Conservation (phyloP, 2,797 vertebrate genomes). For the Podarcis siculus region DNA sequence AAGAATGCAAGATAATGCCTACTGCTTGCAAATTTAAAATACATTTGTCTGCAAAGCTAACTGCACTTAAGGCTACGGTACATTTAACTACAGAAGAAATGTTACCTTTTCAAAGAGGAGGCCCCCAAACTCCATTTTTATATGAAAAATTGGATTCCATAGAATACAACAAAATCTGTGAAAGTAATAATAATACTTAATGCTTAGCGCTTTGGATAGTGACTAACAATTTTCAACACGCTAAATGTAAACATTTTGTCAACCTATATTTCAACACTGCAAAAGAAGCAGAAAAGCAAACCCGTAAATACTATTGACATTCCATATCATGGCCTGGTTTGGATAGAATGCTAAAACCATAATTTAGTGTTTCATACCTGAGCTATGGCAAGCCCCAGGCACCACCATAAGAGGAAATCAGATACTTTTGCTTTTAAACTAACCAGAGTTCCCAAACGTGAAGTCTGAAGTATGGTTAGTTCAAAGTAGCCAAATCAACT, state of each 20-base stretch:
- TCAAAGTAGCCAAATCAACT: neutral
- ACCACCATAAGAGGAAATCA: neutral
- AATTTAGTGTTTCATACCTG: neutral
- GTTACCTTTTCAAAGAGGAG: slow-evolving; percentile 52
- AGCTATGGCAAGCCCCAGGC: neutral
- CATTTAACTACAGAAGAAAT: slow-evolving; percentile 48
- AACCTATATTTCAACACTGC: slow-evolving; percentile 28
- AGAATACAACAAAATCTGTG: slow-evolving; percentile 55
- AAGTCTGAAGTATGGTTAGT: neutral
- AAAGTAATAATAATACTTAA: slow-evolving; percentile 57
- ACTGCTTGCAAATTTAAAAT: neutral
- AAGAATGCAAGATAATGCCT: slow-evolving; percentile 28
- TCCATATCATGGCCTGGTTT: neutral
- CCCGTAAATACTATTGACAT: slow-evolving; percentile 9
- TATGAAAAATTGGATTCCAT: slow-evolving; percentile 54
- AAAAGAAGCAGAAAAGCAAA: slow-evolving; percentile 21
- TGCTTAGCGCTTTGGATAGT: slow-evolving; percentile 27
- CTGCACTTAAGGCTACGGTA: slow-evolving; percentile 20
- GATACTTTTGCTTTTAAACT: neutral
- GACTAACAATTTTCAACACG: slow-evolving; percentile 40
- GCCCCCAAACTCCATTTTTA: slow-evolving; percentile 51
- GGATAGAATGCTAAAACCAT: neutral
- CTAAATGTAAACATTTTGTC: slow-evolving; percentile 17
- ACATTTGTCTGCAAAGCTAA: slow-evolving; percentile 28
- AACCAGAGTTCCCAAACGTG: neutral